Evolutionary conservation across 2,113 vertebrate species (phyloP).

Genomic region (Cyprinodon variegatus): DNA sequence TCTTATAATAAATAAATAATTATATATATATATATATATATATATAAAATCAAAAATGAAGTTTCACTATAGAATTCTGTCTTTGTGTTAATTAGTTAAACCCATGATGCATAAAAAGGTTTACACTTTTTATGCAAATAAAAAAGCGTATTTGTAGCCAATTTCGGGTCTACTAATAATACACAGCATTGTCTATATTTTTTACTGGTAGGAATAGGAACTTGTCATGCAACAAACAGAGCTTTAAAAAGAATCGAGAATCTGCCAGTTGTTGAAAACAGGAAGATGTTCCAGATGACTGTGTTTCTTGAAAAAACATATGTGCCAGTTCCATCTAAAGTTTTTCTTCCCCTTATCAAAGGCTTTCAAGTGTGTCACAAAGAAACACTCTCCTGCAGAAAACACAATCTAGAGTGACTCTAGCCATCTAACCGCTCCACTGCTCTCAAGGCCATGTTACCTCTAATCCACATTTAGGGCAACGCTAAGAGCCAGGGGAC

Average conservation of each 20-base stretch:
- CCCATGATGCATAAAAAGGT: too few species aligned
- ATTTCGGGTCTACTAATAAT: neutral
- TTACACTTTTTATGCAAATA: too few species aligned
- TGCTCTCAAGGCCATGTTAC: constrained; percentile 3
- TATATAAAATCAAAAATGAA: too few species aligned
- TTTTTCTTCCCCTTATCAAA: neutral
- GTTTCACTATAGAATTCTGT: too few species aligned
- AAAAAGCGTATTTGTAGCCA: too few species aligned
- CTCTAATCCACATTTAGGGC: constrained; percentile 1
- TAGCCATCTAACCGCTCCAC: constrained; percentile 16
- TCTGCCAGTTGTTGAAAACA: constrained; percentile 26
- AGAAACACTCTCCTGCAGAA: constrained; percentile 2
- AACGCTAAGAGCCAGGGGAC: constrained; percentile 9
- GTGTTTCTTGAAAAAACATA: constrained; percentile 5
- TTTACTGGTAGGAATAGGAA: neutral
- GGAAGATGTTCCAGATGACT: neutral
- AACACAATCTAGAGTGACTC: constrained; percentile 10
- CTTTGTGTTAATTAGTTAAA: too few species aligned
- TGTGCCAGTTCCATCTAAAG: constrained; percentile 12
- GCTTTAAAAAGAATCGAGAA: neutral
- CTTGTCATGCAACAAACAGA: neutral
- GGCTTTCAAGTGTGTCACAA: constrained; percentile 35
- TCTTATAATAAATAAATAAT: too few species aligned
- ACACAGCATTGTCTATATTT: neutral
- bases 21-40: too few species aligned